Evolutionary conservation across 1,140 invertebrate species (phyloP).

Genomic region (Zaprionus lachaisei): DNA sequence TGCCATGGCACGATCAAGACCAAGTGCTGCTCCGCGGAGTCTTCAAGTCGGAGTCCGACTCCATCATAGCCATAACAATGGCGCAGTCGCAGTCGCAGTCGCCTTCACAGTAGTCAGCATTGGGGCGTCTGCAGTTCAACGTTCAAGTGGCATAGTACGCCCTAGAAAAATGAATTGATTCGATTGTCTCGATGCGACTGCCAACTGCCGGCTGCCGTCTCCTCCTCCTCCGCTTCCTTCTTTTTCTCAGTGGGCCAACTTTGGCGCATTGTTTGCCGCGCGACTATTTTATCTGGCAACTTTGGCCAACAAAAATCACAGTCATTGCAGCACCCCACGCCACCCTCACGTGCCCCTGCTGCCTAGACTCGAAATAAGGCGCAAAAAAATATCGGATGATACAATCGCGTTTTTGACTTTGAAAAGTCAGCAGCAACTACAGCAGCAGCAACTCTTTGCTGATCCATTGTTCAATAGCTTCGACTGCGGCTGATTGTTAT

Average conservation of each 20-base stretch:
- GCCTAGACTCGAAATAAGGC: not conserved
- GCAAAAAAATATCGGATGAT: conserved; percentile 60
- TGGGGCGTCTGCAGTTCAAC: conserved; percentile 84
- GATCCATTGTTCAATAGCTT: conserved; percentile 73
- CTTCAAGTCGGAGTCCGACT: not conserved
- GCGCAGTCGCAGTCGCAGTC: conserved; percentile 32
- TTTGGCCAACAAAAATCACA: conserved; percentile 58
- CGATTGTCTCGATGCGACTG: conserved; percentile 69
- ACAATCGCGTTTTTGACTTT: conserved; percentile 83
- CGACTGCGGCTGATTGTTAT: conserved; percentile 64
- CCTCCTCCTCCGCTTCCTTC: not conserved
- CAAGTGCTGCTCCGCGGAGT: conserved; percentile 43
- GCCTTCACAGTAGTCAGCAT: conserved; percentile 80
- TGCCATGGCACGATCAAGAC: conserved; percentile 79
- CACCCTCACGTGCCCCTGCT: conserved; percentile 28
- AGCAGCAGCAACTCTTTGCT: conserved; percentile 23
- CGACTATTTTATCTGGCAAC: conserved; percentile 57
- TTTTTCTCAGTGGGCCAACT: conserved; percentile 35
- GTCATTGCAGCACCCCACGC: conserved; percentile 56
- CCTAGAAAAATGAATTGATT: conserved; percentile 84
- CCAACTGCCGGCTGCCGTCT: no score
- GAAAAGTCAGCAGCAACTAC: conserved; percentile 65
- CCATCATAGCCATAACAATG: conserved; percentile 59
- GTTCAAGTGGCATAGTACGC: conserved; percentile 84
- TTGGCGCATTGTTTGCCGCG: conserved; percentile 50